Percentiles rank a stretch among this genome's conserved stretches.
These are phyloP conservation scores for Drosophila neocordata DNA, from an alignment of 1,140 invertebrate genomes.

Conservation along the genomic window DNA sequence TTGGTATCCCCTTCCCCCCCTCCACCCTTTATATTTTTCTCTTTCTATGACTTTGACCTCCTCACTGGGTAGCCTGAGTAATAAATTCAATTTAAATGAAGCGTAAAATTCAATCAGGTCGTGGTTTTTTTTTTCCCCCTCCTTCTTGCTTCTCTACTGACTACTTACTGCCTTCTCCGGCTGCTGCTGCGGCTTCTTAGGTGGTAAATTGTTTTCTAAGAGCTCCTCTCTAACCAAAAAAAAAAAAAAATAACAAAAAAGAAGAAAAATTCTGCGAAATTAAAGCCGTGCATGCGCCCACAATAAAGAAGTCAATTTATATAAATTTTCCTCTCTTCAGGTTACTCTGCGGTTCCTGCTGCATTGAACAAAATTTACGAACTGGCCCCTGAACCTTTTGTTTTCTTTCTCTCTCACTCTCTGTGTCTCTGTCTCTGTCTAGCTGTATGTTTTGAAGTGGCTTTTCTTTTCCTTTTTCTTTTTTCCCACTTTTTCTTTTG, in stretches of 20 bases:
- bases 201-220: conserved; percentile 70
- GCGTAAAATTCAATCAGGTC: conserved; percentile 80
- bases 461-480: conserved; percentile 40
- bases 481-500: conserved; percentile 45
- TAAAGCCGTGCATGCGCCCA: conserved; percentile 58
- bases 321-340: conserved; percentile 70
- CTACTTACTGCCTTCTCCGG: conserved; percentile 27
- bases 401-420: conserved; percentile 34
- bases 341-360: conserved; percentile 50
- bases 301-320: conserved; percentile 80
- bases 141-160: conserved; percentile 21
- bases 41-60: conserved; percentile 3
- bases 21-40: no score
- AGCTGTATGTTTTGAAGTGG: conserved; percentile 44
- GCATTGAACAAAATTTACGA: conserved; percentile 59
- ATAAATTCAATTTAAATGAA: conserved; percentile 82
- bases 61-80: conserved; percentile 22
- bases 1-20: not conserved
- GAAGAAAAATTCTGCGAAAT: conserved; percentile 66
- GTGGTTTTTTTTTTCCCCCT: no score
- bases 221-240: conserved; percentile 15
- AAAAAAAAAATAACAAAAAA: not conserved
- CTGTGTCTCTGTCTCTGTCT: not conserved
- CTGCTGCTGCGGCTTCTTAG: conserved; percentile 73
- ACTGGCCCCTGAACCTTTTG: conserved; percentile 46